These are phyloP conservation scores for Caenorhabditis angaria DNA, from an alignment of 2,888 invertebrate genomes.

Conservation along the genomic window DNA sequence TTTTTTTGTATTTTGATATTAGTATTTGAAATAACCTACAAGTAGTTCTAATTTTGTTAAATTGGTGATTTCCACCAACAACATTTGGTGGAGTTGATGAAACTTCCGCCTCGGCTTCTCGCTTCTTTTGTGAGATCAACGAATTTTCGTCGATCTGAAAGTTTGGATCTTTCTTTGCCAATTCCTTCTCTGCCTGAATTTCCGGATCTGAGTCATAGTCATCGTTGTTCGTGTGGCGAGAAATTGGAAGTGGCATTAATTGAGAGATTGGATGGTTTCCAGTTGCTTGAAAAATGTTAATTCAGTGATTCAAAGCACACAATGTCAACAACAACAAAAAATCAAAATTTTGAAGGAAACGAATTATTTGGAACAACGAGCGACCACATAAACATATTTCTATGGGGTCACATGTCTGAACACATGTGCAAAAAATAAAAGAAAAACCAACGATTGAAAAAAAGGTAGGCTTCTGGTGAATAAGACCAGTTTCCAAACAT, in stretches of 20 bases:
- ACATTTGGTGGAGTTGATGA: conserved; percentile 37
- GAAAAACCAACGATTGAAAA: background rate
- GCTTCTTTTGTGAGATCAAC: conserved; percentile 23
- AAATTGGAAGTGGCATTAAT: conserved; percentile 34
- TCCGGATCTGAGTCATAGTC: conserved; percentile 45
- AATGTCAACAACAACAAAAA: no score
- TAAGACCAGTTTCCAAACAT: conserved; percentile 2
- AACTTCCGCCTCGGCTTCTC: conserved; percentile 14
- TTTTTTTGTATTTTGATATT: no score
- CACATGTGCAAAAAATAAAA: background rate
- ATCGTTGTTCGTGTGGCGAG: conserved; percentile 12
- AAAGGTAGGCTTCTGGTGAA: background rate
- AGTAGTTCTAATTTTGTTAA: conserved; percentile 16
- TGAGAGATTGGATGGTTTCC: background rate
- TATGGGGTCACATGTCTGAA: no score
- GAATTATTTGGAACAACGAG: no score
- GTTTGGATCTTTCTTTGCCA: conserved; percentile 36
- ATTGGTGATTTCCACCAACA: conserved; percentile 15
- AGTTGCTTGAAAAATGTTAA: background rate
- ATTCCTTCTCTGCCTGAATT: conserved; percentile 38
- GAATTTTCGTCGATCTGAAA: conserved; percentile 23
- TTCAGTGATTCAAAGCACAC: background rate
- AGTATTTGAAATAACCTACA: conserved; percentile 17
- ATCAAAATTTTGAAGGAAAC: no score
- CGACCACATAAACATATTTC: no score